Evolutionary conservation across 1,140 invertebrate genomes (phyloP).

Genomic region (Druon quercuslanigerum): DNA sequence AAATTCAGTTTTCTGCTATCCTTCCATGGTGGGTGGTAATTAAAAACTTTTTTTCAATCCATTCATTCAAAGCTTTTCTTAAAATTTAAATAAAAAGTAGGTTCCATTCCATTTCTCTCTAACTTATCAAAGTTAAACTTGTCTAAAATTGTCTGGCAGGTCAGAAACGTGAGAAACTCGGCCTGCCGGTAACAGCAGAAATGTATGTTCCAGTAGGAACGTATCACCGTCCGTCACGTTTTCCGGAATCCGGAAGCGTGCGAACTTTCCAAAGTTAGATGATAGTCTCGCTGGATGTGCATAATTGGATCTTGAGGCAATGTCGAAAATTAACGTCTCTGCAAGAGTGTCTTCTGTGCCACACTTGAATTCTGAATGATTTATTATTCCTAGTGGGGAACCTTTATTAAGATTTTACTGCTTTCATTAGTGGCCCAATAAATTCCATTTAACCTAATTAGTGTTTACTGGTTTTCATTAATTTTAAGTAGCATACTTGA

Average conservation of each 20-base stretch:
- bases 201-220: conserved; percentile 21
- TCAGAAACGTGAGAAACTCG: conserved; percentile 16
- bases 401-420: conserved; percentile 20
- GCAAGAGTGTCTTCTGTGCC: conserved; percentile 7
- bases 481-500: neutral
- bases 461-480: conserved; percentile 8
- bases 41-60: no score
- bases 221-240: conserved; percentile 19
- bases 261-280: conserved; percentile 26
- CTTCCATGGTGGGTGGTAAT: no score
- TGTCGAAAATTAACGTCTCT: conserved; percentile 19
- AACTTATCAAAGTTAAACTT: conserved; percentile 11
- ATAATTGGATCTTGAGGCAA: conserved; percentile 28
- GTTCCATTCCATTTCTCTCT: no score
- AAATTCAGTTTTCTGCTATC: no score
- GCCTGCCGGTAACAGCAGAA: conserved; percentile 7
- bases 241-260: conserved; percentile 15
- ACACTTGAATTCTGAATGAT: neutral
- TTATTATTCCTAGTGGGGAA: conserved; percentile 8
- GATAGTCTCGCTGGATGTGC: conserved; percentile 12
- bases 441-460: conserved; percentile 1
- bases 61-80: no score
- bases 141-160: neutral
- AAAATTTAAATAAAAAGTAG: no score
- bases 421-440: conserved; percentile 5